Base-by-base conservation (phyloP, 2,888 invertebrate genomes). In the Chrysolina americana region DNA sequence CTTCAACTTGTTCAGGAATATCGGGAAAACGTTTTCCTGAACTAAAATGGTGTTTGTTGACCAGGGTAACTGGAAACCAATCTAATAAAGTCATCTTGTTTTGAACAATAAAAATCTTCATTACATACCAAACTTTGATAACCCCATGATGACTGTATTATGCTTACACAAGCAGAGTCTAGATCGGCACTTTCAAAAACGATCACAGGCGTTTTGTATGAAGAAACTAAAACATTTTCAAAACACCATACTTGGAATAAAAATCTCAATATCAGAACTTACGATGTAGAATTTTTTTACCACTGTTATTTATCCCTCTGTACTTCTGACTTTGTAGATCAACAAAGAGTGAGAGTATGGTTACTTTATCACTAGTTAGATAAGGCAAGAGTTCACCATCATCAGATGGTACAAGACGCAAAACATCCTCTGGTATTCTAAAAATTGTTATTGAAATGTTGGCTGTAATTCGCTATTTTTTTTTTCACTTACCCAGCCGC, bases 121-220 rank as follows among this genome's bases (percentile, higher is more conserved):
- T 19, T 48, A 77, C 81, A 80, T 82, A 90, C 91, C 89, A 89
- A 88, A 75, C 90, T 90, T 78, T 89, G 89, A 81, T 90, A 89
- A 70, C 89, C 88, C 89, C 90, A 91, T 36, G 89, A 88, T 21
- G 89, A 89, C 76, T 89, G 88, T 48, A 90, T 87, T 6, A 89
- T 86, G 47, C 87, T 87, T 78, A 91, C 90, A 65, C 89, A 89
- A 1, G 90, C 89, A 65, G 91, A 90, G 86, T 91, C 90, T 50
- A 91, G 80, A 84, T 92, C 92, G 11, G 90, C 89, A 63, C 87
- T 86, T 73, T 91, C 91, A 84, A 90, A 91, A 70, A 91, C 87
- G 50, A 91, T 84, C 77, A 90, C 87, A 1, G 90, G 88, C 62
- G 87, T 88, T 77, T 79, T 81, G 44, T 74, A 78, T 13, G 80